Percentiles rank a stretch among this genome's conserved stretches.
Conservation (phyloP, 1,140 invertebrate genomes). For the Saxidomus purpurata region DNA sequence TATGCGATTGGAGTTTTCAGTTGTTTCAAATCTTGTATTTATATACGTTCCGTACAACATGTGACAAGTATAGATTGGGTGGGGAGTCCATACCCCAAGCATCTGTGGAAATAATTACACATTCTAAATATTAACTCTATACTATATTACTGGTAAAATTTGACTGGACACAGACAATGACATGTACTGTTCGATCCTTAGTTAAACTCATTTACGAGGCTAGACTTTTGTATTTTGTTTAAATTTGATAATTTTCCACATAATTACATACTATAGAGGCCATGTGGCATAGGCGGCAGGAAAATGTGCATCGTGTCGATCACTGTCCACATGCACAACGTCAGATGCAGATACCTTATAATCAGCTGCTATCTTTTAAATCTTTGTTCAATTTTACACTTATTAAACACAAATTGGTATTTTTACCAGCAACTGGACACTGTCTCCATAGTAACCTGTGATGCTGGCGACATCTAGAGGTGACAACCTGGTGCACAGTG, state of each 20-base stretch:
- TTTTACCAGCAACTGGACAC: slow-evolving; percentile 6
- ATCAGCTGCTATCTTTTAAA: slow-evolving; percentile 32
- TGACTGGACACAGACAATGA: no score
- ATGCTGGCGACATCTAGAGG: neutral
- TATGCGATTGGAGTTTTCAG: no score
- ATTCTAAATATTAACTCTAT: no score
- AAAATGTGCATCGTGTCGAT: neutral
- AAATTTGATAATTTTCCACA: neutral
- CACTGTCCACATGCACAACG: neutral
- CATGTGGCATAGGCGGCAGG: neutral
- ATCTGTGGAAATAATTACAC: no score
- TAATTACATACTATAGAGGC: neutral
- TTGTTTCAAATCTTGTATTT: no score
- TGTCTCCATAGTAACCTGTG: slow-evolving; percentile 12
- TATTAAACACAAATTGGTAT: slow-evolving; percentile 38
- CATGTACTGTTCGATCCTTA: no score
- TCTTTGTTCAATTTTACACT: slow-evolving; percentile 41
- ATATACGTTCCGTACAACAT: no score
- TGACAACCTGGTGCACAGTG: neutral
- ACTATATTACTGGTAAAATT: no score
- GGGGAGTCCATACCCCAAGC: no score
- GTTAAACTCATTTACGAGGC: no score
- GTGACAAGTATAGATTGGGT: no score
- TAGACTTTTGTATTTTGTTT: no score
- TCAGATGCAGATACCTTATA: slow-evolving; percentile 8